Evolutionary conservation across 2,888 invertebrate genomes (phyloP), one percentile per base, ranked within the genome.

Genomic region (Formica aserva): DNA sequence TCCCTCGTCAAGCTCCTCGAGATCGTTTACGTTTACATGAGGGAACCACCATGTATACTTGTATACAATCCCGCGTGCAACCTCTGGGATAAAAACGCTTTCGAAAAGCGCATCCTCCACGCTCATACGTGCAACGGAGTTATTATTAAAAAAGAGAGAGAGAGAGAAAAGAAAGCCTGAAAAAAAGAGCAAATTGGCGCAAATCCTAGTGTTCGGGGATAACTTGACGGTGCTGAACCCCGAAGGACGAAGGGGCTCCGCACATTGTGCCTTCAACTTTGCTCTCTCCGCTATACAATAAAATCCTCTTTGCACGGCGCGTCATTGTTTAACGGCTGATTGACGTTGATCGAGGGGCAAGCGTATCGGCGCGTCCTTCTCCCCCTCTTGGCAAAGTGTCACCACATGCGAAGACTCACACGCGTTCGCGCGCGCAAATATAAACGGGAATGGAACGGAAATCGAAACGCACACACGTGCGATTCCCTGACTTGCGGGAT

Each of bases 321-420:
- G 91, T 93, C 92, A 93, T 94, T 94, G 94, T 94, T 94, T 93
- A 94, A 93, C 93, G 91, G 89, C 91, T 94, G 94, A 94, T 94
- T 94, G 94, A 94, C 94, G 91, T 94, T 92, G 93, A 92, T 93
- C 92, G 93, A 93, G 93, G 91, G 91, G 91, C 89, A 81, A 87
- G 67, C 82, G 76, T 86, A 83, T 85, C 85, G 77, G 38, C 83
- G 69, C 80, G 84, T 88, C 81, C 83, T 81, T 71, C 75, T 72
- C 85, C 83, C 85, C 83, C 86, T 82, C 84, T 83, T 84, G 90
- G 89, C 88, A 87, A 87, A 88, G 83, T 87, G 90, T 88, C 86
- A 85, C 83, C 86, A 74, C 85, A 77, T 83, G 83, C 32, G 18
- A 84, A 84, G 83, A 86, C 87, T 83, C 87, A 55, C 83, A 82